These are phyloP conservation scores for Otus sunia DNA, from an alignment of 2,113 vertebrate genomes.

Conservation along the genomic window DNA sequence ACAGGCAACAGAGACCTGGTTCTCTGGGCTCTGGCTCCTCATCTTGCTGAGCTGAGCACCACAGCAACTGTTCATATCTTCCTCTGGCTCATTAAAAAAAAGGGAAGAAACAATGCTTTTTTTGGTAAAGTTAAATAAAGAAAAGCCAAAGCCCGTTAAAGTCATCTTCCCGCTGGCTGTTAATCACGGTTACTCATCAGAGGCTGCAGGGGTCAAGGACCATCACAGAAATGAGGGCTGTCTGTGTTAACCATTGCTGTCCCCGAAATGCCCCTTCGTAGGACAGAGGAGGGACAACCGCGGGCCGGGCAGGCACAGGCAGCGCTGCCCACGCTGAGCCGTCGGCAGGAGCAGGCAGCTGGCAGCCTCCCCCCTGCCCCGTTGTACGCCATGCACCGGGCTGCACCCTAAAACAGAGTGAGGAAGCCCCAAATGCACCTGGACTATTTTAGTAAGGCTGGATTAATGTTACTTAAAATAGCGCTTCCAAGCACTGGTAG, in stretches of 20 bases:
- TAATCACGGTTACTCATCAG: background rate
- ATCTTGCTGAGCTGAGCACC: background rate
- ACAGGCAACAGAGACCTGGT: background rate
- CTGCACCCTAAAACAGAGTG: background rate
- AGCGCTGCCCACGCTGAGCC: background rate
- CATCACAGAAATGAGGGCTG: background rate
- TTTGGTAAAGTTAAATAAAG: background rate
- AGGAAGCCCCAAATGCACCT: background rate
- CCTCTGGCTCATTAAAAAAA: background rate
- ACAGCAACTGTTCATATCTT: rapidly evolving
- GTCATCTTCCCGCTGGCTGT: background rate
- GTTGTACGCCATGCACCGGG: rapidly evolving
- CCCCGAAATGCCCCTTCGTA: background rate
- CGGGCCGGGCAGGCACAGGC: background rate
- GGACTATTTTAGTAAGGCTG: background rate
- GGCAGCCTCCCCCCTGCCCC: background rate
- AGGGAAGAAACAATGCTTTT: background rate
- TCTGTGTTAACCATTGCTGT: background rate
- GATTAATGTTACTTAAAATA: background rate
- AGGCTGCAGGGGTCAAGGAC: background rate
- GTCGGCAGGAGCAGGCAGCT: background rate
- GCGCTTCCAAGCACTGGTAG: background rate
- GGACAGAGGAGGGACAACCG: background rate
- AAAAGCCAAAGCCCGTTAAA: background rate
- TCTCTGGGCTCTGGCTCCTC: background rate